phyloP scores from a whole-genome alignment of 2,797 vertebrate genomes.

The Huso huso region DNA sequence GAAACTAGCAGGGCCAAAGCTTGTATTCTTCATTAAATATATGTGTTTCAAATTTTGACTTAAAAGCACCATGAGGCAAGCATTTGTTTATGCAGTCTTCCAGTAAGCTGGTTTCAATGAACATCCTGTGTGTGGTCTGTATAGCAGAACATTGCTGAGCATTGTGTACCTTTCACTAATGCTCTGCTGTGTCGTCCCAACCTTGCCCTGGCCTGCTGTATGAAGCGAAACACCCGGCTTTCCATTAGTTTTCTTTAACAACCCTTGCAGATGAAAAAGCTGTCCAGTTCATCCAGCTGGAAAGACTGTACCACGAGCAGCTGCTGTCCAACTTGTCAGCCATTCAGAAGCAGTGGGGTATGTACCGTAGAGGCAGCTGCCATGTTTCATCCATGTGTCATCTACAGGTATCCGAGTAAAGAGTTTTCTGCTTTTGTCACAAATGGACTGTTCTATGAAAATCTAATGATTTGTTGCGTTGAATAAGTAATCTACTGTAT shows the following conservation, averaged over 20 bases:
- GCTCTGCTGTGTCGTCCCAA: constrained; percentile 37
- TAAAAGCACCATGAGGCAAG: neutral
- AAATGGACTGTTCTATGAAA: too few species aligned
- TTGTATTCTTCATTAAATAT: neutral
- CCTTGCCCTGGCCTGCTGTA: constrained; percentile 13
- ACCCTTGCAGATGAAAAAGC: constrained; percentile 62
- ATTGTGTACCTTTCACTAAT: neutral
- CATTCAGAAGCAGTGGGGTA: constrained; percentile 70
- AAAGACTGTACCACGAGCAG: constrained; percentile 62
- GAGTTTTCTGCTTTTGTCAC: too few species aligned
- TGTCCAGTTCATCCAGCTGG: constrained; percentile 68
- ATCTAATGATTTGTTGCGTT: too few species aligned
- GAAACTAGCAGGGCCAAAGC: neutral
- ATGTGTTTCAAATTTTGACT: neutral
- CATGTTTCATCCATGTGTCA: neutral
- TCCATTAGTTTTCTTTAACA: constrained; percentile 31
- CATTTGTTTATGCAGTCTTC: neutral
- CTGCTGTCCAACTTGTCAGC: constrained; percentile 66
- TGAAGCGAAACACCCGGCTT: too few species aligned
- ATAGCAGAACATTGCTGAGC: neutral
- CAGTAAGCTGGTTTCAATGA: neutral
- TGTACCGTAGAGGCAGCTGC: constrained; percentile 27
- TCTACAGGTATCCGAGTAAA: neutral
- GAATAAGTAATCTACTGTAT: too few species aligned
- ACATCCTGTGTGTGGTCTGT: neutral